A percentile compares a stretch with the other conserved stretches of the same genome.
Evolutionary conservation across 2,797 vertebrate species (phyloP).

Genomic region (Catharus ustulatus): DNA sequence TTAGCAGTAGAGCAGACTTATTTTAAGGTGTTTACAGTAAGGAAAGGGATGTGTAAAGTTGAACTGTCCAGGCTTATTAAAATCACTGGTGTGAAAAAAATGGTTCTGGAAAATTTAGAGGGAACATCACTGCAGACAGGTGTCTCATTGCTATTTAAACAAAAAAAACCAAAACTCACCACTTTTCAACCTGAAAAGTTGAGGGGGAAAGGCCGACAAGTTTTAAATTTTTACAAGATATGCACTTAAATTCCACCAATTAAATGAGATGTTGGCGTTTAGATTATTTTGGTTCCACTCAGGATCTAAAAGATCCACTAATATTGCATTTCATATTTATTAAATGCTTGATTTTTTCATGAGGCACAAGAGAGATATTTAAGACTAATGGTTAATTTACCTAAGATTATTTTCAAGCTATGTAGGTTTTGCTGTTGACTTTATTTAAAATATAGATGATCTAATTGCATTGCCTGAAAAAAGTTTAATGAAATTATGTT

Average conservation of each 20-base stretch:
- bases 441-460: background rate
- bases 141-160: background rate
- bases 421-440: background rate
- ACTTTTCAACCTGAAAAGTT: background rate
- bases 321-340: background rate
- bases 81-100: background rate
- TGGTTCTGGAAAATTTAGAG: background rate
- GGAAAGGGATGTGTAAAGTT: constrained; percentile 22
- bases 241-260: background rate
- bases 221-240: background rate
- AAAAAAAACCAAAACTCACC: background rate
- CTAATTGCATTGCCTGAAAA: background rate
- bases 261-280: background rate
- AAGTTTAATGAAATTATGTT: background rate
- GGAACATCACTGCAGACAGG: background rate
- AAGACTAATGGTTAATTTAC: background rate
- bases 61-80: constrained; percentile 39
- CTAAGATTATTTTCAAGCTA: background rate
- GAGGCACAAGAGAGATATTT: background rate
- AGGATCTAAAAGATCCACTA: background rate
- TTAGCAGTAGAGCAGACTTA: background rate
- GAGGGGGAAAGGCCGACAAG: background rate
- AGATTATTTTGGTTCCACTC: background rate
- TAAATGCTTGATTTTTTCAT: background rate
- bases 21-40: constrained; percentile 43